Percentiles rank a stretch among this genome's conserved stretches.
Evolutionary conservation across 2,888 invertebrate species (phyloP).

Genomic region (Vesta saturnalis): DNA sequence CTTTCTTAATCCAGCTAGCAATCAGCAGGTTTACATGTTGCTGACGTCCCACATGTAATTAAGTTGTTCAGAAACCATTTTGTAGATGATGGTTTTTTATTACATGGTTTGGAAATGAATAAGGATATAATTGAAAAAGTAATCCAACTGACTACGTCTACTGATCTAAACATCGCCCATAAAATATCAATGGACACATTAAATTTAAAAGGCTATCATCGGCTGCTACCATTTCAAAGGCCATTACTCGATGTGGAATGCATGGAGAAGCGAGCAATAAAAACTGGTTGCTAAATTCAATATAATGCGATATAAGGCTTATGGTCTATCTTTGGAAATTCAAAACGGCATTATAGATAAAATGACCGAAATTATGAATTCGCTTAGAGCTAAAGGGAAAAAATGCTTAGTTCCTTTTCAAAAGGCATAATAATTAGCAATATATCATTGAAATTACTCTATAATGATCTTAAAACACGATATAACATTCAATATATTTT

Average conservation of each 20-base stretch:
- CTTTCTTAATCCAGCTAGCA: slow-evolving; percentile 22
- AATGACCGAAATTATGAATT: slow-evolving; percentile 35
- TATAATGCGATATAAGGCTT: slow-evolving; percentile 42
- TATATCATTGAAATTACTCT: slow-evolving; percentile 31
- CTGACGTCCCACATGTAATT: slow-evolving; percentile 28
- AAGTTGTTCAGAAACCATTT: slow-evolving; percentile 32
- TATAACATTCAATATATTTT: slow-evolving; percentile 40
- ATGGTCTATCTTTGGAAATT: slow-evolving; percentile 34
- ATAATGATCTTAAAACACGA: slow-evolving; percentile 28
- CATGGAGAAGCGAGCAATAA: slow-evolving; percentile 27
- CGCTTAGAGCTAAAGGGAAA: slow-evolving; percentile 36
- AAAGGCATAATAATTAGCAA: slow-evolving; percentile 41
- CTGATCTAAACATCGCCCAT: slow-evolving; percentile 22
- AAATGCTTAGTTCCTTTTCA: slow-evolving; percentile 45
- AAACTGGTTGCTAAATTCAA: slow-evolving; percentile 39
- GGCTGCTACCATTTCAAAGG: slow-evolving; percentile 37
- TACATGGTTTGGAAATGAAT: slow-evolving; percentile 27
- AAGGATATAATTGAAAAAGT: slow-evolving; percentile 16
- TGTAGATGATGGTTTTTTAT: slow-evolving; percentile 26
- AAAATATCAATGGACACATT: slow-evolving; percentile 21
- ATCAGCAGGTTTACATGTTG: slow-evolving; percentile 17
- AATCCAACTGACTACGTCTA: slow-evolving; percentile 13
- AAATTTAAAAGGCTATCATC: slow-evolving; percentile 12
- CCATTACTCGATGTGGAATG: slow-evolving; percentile 37
- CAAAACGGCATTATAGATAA: slow-evolving; percentile 41